Conservation (phyloP, 2,888 invertebrate species). For the Lumbricus terrestris region DNA sequence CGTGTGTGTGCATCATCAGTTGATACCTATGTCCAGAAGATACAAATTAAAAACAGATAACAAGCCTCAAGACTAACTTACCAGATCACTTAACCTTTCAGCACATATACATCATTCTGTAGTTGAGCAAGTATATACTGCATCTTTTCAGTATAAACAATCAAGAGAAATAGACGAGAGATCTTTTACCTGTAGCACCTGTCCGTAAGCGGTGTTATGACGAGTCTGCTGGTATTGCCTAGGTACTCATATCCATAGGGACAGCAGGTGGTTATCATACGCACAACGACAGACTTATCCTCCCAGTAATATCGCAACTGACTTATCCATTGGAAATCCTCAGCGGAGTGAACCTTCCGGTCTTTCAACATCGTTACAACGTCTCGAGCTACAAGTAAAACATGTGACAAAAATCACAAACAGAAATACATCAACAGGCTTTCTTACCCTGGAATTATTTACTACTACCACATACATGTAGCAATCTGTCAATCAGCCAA, state of each 20-base stretch:
- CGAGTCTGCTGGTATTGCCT: slow-evolving; percentile 57
- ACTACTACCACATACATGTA: no score
- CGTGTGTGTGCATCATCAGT: no score
- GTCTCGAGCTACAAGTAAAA: slow-evolving; percentile 51
- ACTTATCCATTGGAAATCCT: slow-evolving; percentile 59
- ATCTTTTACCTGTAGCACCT: slow-evolving; percentile 57
- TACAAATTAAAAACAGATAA: no score
- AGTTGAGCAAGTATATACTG: background rate
- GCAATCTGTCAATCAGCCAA: background rate
- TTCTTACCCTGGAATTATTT: background rate
- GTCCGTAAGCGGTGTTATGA: slow-evolving; percentile 59
- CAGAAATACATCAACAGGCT: background rate
- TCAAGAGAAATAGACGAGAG: background rate
- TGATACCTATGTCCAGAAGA: no score
- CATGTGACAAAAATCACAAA: background rate
- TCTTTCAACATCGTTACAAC: slow-evolving; percentile 51
- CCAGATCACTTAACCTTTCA: no score
- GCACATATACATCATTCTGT: no score
- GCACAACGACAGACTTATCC: slow-evolving; percentile 53
- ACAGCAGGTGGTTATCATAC: slow-evolving; percentile 59
- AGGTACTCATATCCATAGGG: slow-evolving; percentile 59
- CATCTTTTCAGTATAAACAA: background rate
- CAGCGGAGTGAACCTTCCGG: slow-evolving; percentile 43
- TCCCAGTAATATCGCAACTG: slow-evolving; percentile 56
- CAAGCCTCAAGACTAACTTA: no score